These are phyloP conservation scores for Acronicta leporina DNA, from an alignment of 2,888 invertebrate species.

Conservation along the genomic window DNA sequence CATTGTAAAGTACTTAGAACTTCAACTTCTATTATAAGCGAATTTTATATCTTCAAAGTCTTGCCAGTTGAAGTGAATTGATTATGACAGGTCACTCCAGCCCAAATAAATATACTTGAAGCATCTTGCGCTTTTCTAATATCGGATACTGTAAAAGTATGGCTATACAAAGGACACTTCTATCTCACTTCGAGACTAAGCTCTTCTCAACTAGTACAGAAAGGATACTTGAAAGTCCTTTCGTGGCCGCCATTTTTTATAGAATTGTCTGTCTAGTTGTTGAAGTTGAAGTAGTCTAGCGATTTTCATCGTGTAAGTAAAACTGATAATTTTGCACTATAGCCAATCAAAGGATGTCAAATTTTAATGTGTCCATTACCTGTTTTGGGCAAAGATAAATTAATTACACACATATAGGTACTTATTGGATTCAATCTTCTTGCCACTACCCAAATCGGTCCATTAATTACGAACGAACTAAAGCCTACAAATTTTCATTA, in stretches of 20 bases:
- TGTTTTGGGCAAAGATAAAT: slow-evolving; percentile 23
- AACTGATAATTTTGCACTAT: slow-evolving; percentile 34
- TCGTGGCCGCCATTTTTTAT: slow-evolving; percentile 6
- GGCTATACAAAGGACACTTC: slow-evolving; percentile 8
- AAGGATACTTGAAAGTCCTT: slow-evolving; percentile 4
- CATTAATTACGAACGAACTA: no score
- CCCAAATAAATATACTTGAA: slow-evolving; percentile 7
- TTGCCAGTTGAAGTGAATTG: slow-evolving; percentile 1
- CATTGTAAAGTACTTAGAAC: background rate
- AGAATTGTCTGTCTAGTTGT: slow-evolving; percentile 14
- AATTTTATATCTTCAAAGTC: background rate
- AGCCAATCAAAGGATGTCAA: slow-evolving; percentile 25
- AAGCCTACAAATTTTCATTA: slow-evolving; percentile 36
- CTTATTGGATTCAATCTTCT: slow-evolving; percentile 33
- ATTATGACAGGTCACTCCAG: slow-evolving; percentile 12
- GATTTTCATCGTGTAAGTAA: slow-evolving; percentile 33
- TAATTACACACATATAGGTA: no score
- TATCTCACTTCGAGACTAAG: slow-evolving; percentile 11
- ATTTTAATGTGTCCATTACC: slow-evolving; percentile 29
- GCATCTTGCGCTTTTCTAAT: slow-evolving; percentile 9
- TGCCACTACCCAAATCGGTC: slow-evolving; percentile 21
- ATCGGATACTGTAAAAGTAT: slow-evolving; percentile 17
- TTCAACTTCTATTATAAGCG: background rate
- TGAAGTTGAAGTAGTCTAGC: slow-evolving; percentile 6
- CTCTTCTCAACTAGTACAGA: slow-evolving; percentile 7